These are phyloP conservation scores for Erythrolamprus reginae DNA, from an alignment of 2,113 vertebrate species.

Conservation along the genomic window DNA sequence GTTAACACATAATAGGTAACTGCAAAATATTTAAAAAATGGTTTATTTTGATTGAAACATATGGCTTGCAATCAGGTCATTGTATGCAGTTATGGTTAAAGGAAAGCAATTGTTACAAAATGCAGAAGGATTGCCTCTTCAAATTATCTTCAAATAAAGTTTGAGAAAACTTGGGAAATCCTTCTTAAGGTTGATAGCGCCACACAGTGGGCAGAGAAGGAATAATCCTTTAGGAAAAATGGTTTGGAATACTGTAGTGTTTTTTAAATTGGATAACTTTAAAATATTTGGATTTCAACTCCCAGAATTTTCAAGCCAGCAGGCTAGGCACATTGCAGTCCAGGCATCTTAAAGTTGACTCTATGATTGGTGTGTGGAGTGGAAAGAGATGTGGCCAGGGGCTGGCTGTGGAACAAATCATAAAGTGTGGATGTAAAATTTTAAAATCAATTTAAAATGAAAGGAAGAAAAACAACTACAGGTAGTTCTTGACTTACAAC, in stretches of 20 bases:
- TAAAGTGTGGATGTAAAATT: background rate
- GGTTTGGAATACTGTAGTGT: background rate
- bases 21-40: background rate
- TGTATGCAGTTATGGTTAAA: background rate
- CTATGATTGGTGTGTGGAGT: background rate
- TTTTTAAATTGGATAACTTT: background rate
- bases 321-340: background rate
- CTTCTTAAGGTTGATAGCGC: conserved; percentile 66
- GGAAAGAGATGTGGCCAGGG: background rate
- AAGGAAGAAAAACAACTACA: background rate
- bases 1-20: background rate
- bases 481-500: too few relatives aligned
- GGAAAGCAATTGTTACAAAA: background rate
- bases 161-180: background rate
- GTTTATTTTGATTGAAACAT: background rate
- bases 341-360: background rate
- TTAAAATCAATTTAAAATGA: background rate
- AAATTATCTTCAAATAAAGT: background rate
- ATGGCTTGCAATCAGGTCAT: background rate
- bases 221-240: background rate
- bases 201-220: conserved; percentile 65
- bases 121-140: background rate
- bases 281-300: background rate
- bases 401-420: background rate
- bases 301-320: background rate